Evolutionary conservation across 2,888 invertebrate genomes (phyloP).

Genomic region (Plebejus anna): DNA sequence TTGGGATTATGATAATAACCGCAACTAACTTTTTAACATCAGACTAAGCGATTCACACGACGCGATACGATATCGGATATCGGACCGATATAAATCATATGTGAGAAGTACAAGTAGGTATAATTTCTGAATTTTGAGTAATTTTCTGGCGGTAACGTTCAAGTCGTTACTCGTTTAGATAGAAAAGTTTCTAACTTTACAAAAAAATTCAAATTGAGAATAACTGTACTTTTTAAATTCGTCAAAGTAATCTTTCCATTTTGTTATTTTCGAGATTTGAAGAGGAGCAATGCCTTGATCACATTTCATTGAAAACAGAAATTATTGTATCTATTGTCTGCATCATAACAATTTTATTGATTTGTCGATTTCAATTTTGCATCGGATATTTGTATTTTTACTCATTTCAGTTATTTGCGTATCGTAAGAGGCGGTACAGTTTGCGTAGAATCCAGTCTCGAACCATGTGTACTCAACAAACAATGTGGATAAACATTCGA

Average conservation of each 20-base stretch:
- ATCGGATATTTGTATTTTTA: slow-evolving; percentile 14
- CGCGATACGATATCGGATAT: not conserved
- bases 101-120: too few species aligned
- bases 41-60: not conserved
- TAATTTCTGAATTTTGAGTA: too few species aligned
- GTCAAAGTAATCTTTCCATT: too few species aligned
- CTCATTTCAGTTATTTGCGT: slow-evolving; percentile 47
- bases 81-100: not conserved
- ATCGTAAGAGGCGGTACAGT: slow-evolving; percentile 40
- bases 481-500: slow-evolving; percentile 56
- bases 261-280: too few species aligned
- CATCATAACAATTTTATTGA: not conserved
- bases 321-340: not conserved
- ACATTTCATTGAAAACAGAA: not conserved
- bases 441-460: slow-evolving; percentile 45
- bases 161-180: too few species aligned
- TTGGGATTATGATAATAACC: slow-evolving; percentile 26
- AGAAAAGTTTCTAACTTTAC: too few species aligned
- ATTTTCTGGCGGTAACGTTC: too few species aligned
- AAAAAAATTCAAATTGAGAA: too few species aligned
- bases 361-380: slow-evolving; percentile 2
- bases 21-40: slow-evolving; percentile 9
- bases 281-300: too few species aligned
- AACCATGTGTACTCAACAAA: slow-evolving; percentile 61
- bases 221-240: too few species aligned